Evolutionary conservation across 2,113 vertebrate genomes (phyloP).

Genomic region (Channa maculata): DNA sequence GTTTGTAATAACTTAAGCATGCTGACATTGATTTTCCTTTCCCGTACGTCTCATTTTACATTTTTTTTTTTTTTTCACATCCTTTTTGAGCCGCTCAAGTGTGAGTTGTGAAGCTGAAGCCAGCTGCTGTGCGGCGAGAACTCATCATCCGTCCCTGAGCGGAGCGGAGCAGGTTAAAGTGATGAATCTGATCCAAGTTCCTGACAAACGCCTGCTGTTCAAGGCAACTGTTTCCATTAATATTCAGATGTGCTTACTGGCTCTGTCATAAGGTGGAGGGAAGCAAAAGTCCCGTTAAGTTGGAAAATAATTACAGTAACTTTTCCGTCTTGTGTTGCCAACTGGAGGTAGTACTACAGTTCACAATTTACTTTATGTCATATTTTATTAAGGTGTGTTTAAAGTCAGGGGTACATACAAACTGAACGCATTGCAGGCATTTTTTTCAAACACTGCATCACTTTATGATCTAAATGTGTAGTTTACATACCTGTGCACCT

Average conservation of each 20-base stretch:
- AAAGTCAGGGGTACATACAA: conserved; percentile 17
- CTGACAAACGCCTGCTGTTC: conserved; percentile 82
- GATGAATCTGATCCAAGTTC: conserved; percentile 74
- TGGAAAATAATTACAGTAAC: conserved; percentile 62
- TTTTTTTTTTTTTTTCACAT: not conserved
- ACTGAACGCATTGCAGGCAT: not conserved
- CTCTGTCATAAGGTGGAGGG: conserved; percentile 27
- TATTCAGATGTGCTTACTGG: conserved; percentile 74
- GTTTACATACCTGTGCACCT: conserved; percentile 44
- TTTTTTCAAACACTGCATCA: conserved; percentile 11
- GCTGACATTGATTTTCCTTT: not conserved
- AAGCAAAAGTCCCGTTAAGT: conserved; percentile 46
- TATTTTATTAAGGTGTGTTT: conserved; percentile 26
- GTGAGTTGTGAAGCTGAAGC: conserved; percentile 22
- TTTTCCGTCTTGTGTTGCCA: conserved; percentile 42
- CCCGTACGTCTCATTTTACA: not conserved
- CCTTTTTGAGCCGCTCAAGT: conserved; percentile 23
- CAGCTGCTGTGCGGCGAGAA: conserved; percentile 60
- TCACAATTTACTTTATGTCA: conserved; percentile 19
- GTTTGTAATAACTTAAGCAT: conserved; percentile 2
- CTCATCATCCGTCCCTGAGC: conserved; percentile 64
- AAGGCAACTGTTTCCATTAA: conserved; percentile 75
- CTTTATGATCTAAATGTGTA: conserved; percentile 39
- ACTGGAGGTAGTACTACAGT: not conserved
- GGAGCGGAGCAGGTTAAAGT: conserved; percentile 68